A percentile compares a stretch with the other conserved stretches of the same genome.
Evolutionary conservation across 2,113 vertebrate genomes (phyloP).

Genomic region (Donacobius atricapilla): DNA sequence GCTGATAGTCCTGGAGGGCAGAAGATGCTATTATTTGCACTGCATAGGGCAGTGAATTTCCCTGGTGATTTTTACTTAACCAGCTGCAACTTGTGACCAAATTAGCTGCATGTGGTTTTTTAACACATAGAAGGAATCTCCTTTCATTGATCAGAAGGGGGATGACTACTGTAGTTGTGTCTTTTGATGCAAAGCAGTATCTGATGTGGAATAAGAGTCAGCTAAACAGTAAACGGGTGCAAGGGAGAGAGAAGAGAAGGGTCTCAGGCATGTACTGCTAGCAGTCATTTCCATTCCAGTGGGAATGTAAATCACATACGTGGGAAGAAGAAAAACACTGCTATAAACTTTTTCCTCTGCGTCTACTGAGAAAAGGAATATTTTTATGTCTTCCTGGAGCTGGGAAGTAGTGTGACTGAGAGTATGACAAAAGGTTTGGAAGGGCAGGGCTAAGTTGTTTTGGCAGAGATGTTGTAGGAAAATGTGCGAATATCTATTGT

Average conservation of each 20-base stretch:
- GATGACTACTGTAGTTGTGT: neutral
- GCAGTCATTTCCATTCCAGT: neutral
- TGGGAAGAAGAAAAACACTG: neutral
- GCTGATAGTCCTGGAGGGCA: neutral
- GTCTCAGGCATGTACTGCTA: neutral
- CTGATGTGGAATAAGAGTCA: neutral
- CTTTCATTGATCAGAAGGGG: neutral
- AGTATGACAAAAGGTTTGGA: neutral
- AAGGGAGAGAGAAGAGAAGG: neutral
- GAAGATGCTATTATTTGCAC: neutral
- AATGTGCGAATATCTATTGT: neutral
- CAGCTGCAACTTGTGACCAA: neutral
- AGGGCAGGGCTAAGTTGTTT: neutral
- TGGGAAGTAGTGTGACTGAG: neutral
- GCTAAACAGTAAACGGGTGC: neutral
- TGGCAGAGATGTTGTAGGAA: slow-evolving; percentile 5
- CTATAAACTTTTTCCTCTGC: neutral
- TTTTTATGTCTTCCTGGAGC: neutral
- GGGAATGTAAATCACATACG: neutral
- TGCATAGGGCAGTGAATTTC: neutral
- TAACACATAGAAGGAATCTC: neutral
- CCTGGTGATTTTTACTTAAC: neutral
- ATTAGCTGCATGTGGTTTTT: neutral
- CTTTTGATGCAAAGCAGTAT: neutral
- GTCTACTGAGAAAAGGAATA: neutral